These are phyloP conservation scores for Patiria miniata DNA, from an alignment of 35 echinoderm and acorn worm genomes.

Conservation along the genomic window DNA sequence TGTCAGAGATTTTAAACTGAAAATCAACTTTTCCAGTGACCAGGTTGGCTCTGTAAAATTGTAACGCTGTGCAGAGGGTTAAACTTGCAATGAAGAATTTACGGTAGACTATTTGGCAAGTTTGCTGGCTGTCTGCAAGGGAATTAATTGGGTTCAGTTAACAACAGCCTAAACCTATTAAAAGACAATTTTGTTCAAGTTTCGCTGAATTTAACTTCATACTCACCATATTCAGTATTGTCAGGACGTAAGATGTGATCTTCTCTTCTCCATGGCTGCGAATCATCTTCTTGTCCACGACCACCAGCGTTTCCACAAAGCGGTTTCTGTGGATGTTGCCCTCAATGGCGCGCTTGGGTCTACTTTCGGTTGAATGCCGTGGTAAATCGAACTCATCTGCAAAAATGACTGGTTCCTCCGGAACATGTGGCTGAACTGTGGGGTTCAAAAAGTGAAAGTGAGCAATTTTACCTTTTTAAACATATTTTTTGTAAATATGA, in stretches of 20 bases:
- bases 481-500: too few relatives aligned
- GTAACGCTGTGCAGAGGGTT: too few relatives aligned
- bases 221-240: constrained; percentile 86
- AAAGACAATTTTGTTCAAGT: too few relatives aligned
- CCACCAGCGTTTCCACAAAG: constrained; percentile 78
- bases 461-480: background rate
- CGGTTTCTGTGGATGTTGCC: constrained; percentile 82
- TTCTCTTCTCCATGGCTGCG: constrained; percentile 78
- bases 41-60: too few relatives aligned
- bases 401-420: constrained; percentile 72
- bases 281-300: constrained; percentile 85
- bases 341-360: constrained; percentile 62
- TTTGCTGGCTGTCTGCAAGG: too few relatives aligned
- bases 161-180: too few relatives aligned
- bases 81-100: too few relatives aligned
- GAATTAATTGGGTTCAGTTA: too few relatives aligned
- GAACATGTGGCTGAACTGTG: constrained; percentile 79
- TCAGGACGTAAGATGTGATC: constrained; percentile 82
- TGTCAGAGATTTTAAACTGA: too few relatives aligned
- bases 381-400: constrained; percentile 57
- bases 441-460: constrained; percentile 14
- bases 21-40: too few relatives aligned
- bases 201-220: too few relatives aligned
- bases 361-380: background rate
- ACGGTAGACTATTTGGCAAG: too few relatives aligned